Percentiles rank a stretch among this genome's conserved stretches.
These are phyloP conservation scores for Morpho deidamia DNA, from an alignment of 2,888 invertebrate genomes.

Conservation along the genomic window DNA sequence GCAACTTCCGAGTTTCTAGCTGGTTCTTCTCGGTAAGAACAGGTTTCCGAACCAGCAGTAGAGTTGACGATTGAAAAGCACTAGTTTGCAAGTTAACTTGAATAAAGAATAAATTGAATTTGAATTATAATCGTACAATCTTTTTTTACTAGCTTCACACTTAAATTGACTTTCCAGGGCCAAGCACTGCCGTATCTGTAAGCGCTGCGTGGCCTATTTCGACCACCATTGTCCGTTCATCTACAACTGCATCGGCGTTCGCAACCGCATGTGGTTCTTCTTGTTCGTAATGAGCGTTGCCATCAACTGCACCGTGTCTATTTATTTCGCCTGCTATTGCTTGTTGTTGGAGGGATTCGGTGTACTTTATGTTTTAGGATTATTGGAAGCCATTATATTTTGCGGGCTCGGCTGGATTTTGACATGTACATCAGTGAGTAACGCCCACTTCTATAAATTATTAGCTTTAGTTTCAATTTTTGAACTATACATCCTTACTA, in stretches of 20 bases:
- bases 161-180: constrained; percentile 63
- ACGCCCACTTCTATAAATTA: too few species aligned
- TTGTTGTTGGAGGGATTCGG: constrained; percentile 92
- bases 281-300: constrained; percentile 92
- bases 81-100: too few species aligned
- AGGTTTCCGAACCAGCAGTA: too few species aligned
- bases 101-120: too few species aligned
- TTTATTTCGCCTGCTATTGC: constrained; percentile 92
- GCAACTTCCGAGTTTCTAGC: too few species aligned
- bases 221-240: constrained; percentile 98
- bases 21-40: too few species aligned
- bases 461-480: too few species aligned
- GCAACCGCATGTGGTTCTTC: constrained; percentile 96
- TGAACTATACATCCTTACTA: too few species aligned
- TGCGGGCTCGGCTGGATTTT: constrained; percentile 92
- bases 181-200: constrained; percentile 95
- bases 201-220: constrained; percentile 92
- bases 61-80: too few species aligned
- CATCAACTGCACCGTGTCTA: constrained; percentile 91
- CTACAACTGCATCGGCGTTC: constrained; percentile 94
- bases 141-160: too few species aligned
- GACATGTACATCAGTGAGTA: constrained; percentile 91
- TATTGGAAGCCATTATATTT: constrained; percentile 90
- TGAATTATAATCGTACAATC: too few species aligned
- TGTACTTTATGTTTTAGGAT: constrained; percentile 88